Evolutionary conservation across 2,113 vertebrate genomes (phyloP).

Genomic region (Alethe castanea): DNA sequence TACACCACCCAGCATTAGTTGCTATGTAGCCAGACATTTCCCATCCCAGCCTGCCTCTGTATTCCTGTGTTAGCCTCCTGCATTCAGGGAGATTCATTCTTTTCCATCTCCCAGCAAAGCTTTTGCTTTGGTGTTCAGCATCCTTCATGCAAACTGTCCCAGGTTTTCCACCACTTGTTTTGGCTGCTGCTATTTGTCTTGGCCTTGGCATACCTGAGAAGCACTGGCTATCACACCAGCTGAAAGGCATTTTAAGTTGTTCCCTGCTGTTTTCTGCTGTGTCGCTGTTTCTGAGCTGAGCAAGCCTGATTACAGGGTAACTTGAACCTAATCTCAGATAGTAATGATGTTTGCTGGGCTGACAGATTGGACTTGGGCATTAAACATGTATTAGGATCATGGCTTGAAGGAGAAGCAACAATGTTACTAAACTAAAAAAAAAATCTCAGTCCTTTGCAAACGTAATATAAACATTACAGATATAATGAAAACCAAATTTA

Average conservation of each 20-base stretch:
- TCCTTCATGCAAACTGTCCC: background rate
- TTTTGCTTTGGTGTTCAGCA: background rate
- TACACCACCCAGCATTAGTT: background rate
- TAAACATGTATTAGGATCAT: background rate
- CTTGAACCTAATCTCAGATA: background rate
- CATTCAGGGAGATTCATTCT: background rate
- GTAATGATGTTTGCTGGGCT: background rate
- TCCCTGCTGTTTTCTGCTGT: background rate
- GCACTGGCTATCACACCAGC: background rate
- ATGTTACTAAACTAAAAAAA: background rate
- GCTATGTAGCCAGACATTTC: background rate
- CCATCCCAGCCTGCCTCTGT: background rate
- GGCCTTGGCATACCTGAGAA: background rate
- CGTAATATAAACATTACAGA: background rate
- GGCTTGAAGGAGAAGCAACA: background rate
- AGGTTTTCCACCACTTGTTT: background rate
- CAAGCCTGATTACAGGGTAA: rapidly evolving
- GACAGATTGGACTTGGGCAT: background rate
- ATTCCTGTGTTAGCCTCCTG: background rate
- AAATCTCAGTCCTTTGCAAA: background rate
- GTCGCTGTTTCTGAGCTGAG: background rate
- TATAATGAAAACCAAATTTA: background rate
- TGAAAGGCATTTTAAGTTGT: background rate
- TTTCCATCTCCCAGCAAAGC: background rate
- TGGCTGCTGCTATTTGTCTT: background rate